Evolutionary conservation across 2,888 invertebrate species (phyloP), one percentile per base, ranked within the genome.

Genomic region (Pandemis heparana): DNA sequence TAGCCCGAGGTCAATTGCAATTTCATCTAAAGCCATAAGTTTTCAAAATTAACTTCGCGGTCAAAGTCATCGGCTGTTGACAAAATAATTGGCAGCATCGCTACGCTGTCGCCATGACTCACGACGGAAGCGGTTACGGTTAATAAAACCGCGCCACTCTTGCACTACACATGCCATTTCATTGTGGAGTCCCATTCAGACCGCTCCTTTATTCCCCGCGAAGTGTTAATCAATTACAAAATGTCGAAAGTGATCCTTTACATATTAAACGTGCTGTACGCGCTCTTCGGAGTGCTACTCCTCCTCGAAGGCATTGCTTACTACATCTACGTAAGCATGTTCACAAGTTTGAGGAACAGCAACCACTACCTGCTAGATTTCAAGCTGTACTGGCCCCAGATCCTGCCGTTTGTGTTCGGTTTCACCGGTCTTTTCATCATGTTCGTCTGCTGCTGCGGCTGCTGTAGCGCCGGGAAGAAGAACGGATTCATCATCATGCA

Each of bases 171-270:
- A 51, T 43, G 64, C 60, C 73, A 73, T 69, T 64, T 59, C 48
- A 68, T 59, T 73, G 68, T 64, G 38, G 14, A 8, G 1, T 60
- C 6, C 43, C 53, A 46, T 8, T 38, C 64, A 14, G 53, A 14
- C 32, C 53, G 46, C 60, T 65, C 65, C 68, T 59, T 63, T 43
- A 43, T 18, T 43, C 41, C 38, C 14, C 23, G 23, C 23, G 5
- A 14, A 16, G 43, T 18, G 61, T 23, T 56, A 23, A 56, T 56
- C 23, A 56, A 56, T 5, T 3, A n/a, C 5, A 18, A 18, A 65
- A 74, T 74, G 74, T 64, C 69, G 64, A 69, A 70, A 74, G 64
- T 74, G 41, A 65, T 70, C 1, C 64, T 74, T 65, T 60, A 61
- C 38, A 60, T 74, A 1, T 12, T 74, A 1, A 74, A 74, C 41